These are phyloP conservation scores for Ophion obscuratus DNA, from an alignment of 2,888 invertebrate species.

Conservation along the genomic window DNA sequence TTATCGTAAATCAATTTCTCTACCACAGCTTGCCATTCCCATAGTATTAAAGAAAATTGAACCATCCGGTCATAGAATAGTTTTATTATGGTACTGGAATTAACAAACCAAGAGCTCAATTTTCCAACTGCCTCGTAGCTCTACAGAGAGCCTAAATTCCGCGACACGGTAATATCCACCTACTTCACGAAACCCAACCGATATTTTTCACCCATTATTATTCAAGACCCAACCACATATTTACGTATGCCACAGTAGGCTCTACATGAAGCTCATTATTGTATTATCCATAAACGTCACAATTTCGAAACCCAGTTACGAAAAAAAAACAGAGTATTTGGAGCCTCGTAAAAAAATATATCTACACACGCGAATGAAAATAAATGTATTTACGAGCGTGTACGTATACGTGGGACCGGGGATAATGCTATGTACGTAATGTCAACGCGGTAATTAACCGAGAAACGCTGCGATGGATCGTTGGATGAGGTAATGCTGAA, in stretches of 20 bases:
- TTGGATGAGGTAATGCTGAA: constrained; percentile 66
- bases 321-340: neutral
- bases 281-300: neutral
- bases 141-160: neutral
- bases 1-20: neutral
- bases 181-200: neutral
- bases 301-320: neutral
- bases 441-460: constrained; percentile 74
- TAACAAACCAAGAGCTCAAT: neutral
- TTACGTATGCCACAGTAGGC: neutral
- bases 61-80: neutral
- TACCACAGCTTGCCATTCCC: neutral
- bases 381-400: constrained; percentile 79
- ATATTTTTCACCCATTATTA: neutral
- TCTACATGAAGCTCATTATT: neutral
- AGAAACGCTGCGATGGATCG: constrained; percentile 31
- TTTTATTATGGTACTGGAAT: neutral
- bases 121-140: neutral
- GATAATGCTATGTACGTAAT: constrained; percentile 71
- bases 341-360: neutral
- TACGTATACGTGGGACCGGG: constrained; percentile 60
- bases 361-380: constrained; percentile 66
- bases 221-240: neutral
- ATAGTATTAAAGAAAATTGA: neutral
- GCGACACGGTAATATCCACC: neutral